Conservation (phyloP, 2,888 invertebrate genomes). For the Uropetala carovei region DNA sequence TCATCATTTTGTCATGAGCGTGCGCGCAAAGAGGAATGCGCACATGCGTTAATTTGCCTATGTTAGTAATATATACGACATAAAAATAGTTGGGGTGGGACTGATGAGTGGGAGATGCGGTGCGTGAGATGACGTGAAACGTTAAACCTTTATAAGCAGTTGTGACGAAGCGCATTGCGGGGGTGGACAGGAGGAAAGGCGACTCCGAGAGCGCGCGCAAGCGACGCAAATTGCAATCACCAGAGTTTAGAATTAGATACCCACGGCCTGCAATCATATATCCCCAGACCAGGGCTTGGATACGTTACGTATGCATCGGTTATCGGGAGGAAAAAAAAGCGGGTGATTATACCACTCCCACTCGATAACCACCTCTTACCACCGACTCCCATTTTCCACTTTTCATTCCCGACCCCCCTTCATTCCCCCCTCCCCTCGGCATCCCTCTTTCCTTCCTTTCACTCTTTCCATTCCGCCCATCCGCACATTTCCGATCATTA, state of each 20-base stretch:
- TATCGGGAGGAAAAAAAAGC: background rate
- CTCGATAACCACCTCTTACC: background rate
- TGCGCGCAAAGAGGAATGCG: no score
- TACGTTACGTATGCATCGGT: slow-evolving; percentile 14
- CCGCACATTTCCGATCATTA: background rate
- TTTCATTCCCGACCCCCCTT: background rate
- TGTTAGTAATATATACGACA: no score
- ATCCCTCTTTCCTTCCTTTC: background rate
- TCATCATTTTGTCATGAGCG: no score
- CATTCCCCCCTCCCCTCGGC: background rate
- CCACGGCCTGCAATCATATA: background rate
- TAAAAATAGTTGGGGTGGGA: no score
- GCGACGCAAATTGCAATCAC: background rate
- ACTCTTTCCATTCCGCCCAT: background rate
- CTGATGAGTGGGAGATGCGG: no score
- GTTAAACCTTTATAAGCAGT: no score
- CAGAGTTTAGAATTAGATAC: slow-evolving; percentile 3
- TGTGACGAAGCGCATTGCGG: background rate
- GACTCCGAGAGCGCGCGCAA: background rate
- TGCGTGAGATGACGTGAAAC: no score
- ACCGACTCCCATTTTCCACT: background rate
- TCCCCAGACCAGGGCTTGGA: background rate
- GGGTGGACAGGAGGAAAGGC: background rate
- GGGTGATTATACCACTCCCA: background rate
- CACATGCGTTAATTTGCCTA: no score